phyloP scores from a whole-genome alignment of 1,140 invertebrate species.

The Bombyx mandarina region DNA sequence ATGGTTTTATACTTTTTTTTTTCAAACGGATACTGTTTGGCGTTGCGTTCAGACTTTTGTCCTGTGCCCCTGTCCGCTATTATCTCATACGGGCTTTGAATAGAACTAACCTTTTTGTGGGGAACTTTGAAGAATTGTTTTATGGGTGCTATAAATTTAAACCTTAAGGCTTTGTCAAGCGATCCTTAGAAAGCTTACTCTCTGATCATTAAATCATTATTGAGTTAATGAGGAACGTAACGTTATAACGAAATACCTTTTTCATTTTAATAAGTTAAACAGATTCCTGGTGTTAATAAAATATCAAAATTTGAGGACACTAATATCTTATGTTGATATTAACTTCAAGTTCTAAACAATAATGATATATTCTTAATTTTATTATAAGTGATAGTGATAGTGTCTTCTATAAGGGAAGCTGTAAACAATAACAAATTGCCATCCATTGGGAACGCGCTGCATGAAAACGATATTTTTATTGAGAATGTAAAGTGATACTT shows the following conservation, averaged over 20 bases:
- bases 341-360: too few species aligned
- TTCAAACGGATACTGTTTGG: slow-evolving; percentile 25
- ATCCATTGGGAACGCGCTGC: too few species aligned
- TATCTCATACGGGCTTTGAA: slow-evolving; percentile 55
- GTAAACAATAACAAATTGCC: too few species aligned
- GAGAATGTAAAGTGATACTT: slow-evolving; percentile 25
- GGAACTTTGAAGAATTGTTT: slow-evolving; percentile 64
- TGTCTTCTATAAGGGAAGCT: too few species aligned
- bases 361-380: too few species aligned
- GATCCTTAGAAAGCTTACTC: slow-evolving; percentile 24
- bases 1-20: slow-evolving; percentile 55
- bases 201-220: slow-evolving; percentile 34
- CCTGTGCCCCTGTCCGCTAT: slow-evolving; percentile 50
- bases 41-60: slow-evolving; percentile 58
- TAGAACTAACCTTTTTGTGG: slow-evolving; percentile 53
- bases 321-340: too few species aligned
- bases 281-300: too few species aligned
- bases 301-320: too few species aligned
- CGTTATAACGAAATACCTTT: too few species aligned
- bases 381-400: too few species aligned
- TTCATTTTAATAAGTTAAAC: too few species aligned
- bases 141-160: slow-evolving; percentile 59
- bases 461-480: slow-evolving; percentile 8
- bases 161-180: slow-evolving; percentile 22
- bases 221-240: slow-evolving; percentile 25